Evolutionary conservation across 2,797 vertebrate species (phyloP), one percentile per base, ranked within the genome.

Genomic region (Coranthus polyacanthus): DNA sequence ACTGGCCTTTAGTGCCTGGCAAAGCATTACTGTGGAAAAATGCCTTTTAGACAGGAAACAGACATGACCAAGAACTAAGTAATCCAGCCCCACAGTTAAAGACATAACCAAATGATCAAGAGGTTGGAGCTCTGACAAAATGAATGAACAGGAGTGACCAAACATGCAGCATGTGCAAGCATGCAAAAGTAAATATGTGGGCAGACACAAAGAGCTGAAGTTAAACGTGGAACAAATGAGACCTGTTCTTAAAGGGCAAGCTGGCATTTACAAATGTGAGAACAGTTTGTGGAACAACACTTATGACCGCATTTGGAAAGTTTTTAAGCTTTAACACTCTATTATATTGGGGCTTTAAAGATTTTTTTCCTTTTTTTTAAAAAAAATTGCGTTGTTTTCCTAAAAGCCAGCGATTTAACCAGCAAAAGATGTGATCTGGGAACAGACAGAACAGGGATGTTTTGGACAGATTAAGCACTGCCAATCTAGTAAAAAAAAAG

Each of bases 11-110:
- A 56, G 51, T 16, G 84, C 55, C 84, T 92, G 92, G 90, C 90
- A 1, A 47, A 75, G 77, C 26, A 47, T 72, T n/a, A 44, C 22
- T 10, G 16, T 86, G 93, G 93, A 94, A 94, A 93, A 93, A 88
- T 79, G 71, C 78, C 75, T 84, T 85, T 85, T 36, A 76, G 68
- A 75, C 62, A 64, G 22, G 71, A 89, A 82, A 76, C 85, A 93
- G 89, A 93, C 91, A 88, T 89, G 88, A 92, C 82, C 82, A 90
- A 92, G 76, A 50, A 20, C 69, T 88, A 43, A 87, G 85, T 52
- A 81, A 91, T 91, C 82, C 81, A 79, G 82, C 71, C 87, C 76
- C 44, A 43, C 75, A 86, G 76, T 78, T 75, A 74, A 85, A 92
- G 70, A 87, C 90, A 86, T 76, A 83, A 88, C 83, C 86, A 89